These are phyloP conservation scores for Hermaeophaga mercurialis DNA, from an alignment of 2,888 invertebrate genomes.

Conservation along the genomic window DNA sequence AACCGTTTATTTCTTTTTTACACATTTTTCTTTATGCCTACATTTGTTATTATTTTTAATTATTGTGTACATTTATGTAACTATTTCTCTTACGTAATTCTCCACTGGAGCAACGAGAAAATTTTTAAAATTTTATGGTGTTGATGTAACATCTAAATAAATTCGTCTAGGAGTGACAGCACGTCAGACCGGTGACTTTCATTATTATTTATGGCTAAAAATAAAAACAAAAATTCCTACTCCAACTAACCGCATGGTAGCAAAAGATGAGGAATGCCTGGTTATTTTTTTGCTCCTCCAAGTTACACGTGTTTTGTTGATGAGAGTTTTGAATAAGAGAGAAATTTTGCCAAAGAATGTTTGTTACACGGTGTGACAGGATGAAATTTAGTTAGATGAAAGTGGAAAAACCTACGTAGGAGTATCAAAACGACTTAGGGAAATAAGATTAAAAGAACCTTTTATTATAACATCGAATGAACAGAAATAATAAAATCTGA, in stretches of 20 bases:
- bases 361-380: conserved; percentile 2
- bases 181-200: conserved; percentile 13
- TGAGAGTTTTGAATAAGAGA: conserved; percentile 8
- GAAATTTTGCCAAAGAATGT: conserved; percentile 6
- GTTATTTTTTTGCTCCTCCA: conserved; percentile 3
- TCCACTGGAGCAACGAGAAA: too few relatives aligned
- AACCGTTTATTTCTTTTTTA: too few relatives aligned
- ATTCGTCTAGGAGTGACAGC: conserved; percentile 12
- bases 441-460: too few relatives aligned
- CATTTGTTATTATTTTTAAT: too few relatives aligned
- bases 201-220: conserved; percentile 16
- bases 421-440: too few relatives aligned
- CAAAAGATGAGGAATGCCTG: conserved; percentile 11
- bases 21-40: too few relatives aligned
- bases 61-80: too few relatives aligned
- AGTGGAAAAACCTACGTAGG: too few relatives aligned
- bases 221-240: conserved; percentile 5
- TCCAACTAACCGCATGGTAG: neutral
- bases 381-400: neutral
- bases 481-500: too few relatives aligned
- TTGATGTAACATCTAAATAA: neutral
- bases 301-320: conserved; percentile 20
- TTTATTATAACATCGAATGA: too few relatives aligned
- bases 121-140: too few relatives aligned
- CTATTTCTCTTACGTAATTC: too few relatives aligned